Conservation (phyloP, 2,797 vertebrate genomes). For the Hipposideros larvatus region DNA sequence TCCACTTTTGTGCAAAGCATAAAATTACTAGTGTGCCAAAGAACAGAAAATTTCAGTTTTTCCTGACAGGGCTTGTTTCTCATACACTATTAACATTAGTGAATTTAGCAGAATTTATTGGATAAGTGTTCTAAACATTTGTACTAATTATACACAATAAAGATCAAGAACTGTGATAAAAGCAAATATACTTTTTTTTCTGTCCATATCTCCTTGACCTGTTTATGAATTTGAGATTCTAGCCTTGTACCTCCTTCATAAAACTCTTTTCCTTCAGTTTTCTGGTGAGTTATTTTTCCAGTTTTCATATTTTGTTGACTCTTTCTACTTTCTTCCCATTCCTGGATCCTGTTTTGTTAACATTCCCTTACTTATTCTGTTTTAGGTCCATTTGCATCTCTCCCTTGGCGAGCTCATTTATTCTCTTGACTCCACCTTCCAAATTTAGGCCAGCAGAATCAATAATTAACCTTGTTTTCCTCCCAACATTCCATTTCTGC, state of each 20-base stretch:
- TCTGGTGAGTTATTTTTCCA: background rate
- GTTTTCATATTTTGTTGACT: background rate
- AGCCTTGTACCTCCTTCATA: background rate
- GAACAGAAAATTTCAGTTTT: constrained; percentile 18
- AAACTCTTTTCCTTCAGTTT: background rate
- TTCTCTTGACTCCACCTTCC: background rate
- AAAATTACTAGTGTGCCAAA: constrained; percentile 28
- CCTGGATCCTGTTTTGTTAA: background rate
- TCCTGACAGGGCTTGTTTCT: background rate
- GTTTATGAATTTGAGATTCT: background rate
- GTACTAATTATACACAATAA: background rate
- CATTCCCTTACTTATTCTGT: background rate
- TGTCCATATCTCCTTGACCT: background rate
- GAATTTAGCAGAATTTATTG: background rate
- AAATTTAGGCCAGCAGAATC: background rate
- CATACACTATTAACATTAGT: background rate
- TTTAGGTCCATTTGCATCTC: background rate
- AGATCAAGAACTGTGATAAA: background rate
- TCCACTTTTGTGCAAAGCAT: constrained; percentile 34
- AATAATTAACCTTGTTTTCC: constrained; percentile 9
- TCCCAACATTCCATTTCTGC: background rate
- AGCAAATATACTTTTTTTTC: background rate
- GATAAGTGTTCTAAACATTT: background rate
- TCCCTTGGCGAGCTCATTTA: background rate
- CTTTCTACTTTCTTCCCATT: background rate